Percentiles rank a stretch among this genome's conserved stretches.
Evolutionary conservation across 2,797 vertebrate genomes (phyloP).

Genomic region (Mionectes olivaceus): DNA sequence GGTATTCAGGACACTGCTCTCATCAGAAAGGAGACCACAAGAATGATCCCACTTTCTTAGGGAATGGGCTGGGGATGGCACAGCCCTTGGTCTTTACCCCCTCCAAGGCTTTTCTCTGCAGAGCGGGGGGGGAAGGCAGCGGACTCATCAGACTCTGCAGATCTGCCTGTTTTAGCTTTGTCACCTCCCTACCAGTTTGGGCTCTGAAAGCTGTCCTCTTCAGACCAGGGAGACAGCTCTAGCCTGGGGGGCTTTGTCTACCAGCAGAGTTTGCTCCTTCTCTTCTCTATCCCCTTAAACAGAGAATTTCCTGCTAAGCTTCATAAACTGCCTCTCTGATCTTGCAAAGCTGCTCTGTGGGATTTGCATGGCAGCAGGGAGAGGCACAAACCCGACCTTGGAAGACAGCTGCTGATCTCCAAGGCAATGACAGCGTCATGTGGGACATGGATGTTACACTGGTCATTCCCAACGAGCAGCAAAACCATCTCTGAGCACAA

Average conservation of each 20-base stretch:
- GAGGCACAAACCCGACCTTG: background rate
- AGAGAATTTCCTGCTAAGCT: background rate
- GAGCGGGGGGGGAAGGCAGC: background rate
- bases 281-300: background rate
- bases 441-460: accelerated
- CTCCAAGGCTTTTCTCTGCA: background rate
- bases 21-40: background rate
- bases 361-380: background rate
- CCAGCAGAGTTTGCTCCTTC: background rate
- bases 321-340: background rate
- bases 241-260: background rate
- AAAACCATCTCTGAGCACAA: background rate
- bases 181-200: background rate
- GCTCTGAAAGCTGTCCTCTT: background rate
- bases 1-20: background rate
- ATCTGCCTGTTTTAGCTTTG: background rate
- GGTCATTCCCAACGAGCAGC: background rate
- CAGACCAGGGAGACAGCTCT: background rate
- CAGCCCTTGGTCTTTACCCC: background rate
- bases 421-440: background rate
- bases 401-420: background rate
- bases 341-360: background rate
- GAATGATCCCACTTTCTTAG: too few relatives aligned
- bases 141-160: background rate
- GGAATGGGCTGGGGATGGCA: too few relatives aligned